Evolutionary conservation across 1,140 invertebrate species (phyloP), one percentile per base, ranked within the genome.

Genomic region (Penaeus vannamei): DNA sequence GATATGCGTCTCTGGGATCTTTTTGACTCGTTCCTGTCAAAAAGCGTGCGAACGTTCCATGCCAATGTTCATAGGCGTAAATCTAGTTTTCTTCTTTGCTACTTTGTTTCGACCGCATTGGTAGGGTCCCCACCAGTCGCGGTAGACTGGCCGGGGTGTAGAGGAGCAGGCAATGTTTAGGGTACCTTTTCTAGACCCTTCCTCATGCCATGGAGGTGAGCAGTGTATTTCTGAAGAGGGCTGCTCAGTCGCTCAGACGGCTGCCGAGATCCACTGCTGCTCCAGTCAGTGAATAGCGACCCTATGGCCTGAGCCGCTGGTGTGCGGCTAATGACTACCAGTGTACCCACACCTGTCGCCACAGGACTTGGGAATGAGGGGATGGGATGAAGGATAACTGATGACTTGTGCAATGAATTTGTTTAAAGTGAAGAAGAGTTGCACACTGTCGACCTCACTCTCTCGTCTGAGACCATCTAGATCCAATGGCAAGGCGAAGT

Each of bases 341-440:
- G 22, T 66, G 64, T 66, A 66, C 2, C 26, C 64, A 26, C 64
- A 66, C 64, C 64, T 66, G 64, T 66, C 26, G 64, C 64, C 64
- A 4, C 64, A 66, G 64, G 64, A 26, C 3, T 66, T 66, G 64
- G n/a, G 62, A 64, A 64, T 64, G n/a, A 64, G n/a, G 62, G 62
- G 62, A 64, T 64, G 62, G 64, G 64, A 4, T 66, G 64, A 66
- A 7, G 64, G 64, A 66, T 66, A 12, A 66, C 22, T 66, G 64
- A 66, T 66, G 64, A 66, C 4, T 66, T 66, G 64, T 5, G 7
- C 64, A 7, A 66, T 66, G 64, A 66, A 4, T 66, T 66, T 66
- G 64, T 7, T 26, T 66, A 66, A 66, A 66, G 64, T 66, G 64
- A 66, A 66, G 64, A 66, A 66, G 64, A 66, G 64, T 66, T 5